phyloP scores from a whole-genome alignment of 2,888 invertebrate genomes.

The Onchidella celtica region DNA sequence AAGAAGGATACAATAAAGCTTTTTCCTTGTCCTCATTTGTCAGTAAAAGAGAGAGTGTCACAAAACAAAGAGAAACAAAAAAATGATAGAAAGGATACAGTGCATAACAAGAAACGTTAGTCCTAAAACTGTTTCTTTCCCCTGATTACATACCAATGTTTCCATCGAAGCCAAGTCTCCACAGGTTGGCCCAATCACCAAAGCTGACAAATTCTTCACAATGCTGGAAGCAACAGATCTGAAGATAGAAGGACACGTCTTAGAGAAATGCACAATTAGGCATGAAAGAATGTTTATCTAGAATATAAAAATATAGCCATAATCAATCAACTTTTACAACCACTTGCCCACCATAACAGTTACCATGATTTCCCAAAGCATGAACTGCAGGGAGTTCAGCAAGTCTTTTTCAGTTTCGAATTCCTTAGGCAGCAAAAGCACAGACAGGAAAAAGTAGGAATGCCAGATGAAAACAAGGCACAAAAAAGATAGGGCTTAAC shows the following conservation, averaged over 20 bases:
- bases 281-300: too few relatives aligned
- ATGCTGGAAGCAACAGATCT: slow-evolving; percentile 82
- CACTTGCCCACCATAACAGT: too few relatives aligned
- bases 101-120: too few relatives aligned
- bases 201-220: slow-evolving; percentile 84
- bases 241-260: neutral
- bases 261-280: neutral
- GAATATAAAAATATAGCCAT: too few relatives aligned
- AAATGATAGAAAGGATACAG: neutral
- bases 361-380: too few relatives aligned
- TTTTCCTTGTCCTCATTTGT: too few relatives aligned
- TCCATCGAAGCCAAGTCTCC: slow-evolving; percentile 85
- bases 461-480: too few relatives aligned
- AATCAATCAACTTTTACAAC: too few relatives aligned
- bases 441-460: too few relatives aligned
- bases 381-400: neutral
- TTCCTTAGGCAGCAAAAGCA: neutral
- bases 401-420: neutral
- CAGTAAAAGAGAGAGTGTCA: too few relatives aligned
- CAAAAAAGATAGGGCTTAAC: too few relatives aligned
- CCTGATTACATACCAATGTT: slow-evolving; percentile 82
- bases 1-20: neutral
- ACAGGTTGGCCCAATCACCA: slow-evolving; percentile 83
- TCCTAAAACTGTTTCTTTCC: too few relatives aligned
- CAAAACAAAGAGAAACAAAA: neutral